Base-by-base conservation (phyloP, 2,888 invertebrate genomes). In the Rapana venosa region DNA sequence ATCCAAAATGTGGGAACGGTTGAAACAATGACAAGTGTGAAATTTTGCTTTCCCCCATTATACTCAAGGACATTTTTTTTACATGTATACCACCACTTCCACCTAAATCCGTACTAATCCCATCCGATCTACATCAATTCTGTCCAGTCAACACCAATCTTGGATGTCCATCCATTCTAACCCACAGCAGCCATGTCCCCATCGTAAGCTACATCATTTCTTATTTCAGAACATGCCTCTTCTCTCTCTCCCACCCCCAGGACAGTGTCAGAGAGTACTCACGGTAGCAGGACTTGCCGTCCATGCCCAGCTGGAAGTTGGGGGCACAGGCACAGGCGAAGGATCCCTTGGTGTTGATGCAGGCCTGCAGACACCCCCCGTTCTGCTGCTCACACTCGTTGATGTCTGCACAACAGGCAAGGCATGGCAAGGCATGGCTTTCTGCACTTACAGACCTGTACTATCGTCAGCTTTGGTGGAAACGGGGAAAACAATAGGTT, bases 211-310 rank as follows among this genome's bases (percentile, higher is more conserved):
- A 79, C 47, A 84, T 36, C n/a, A 13, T 35, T 30, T n/a, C 22
- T 36, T 26, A 84, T 74, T 74, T 74, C 26, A 26, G 11, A 61
- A 15, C 11, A 61, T 61, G 20, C 20, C n/a, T 26, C n/a, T 26
- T n/a, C n/a, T 74, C n/a, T n/a, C 22, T 74, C n/a, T 74, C 74
- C n/a, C 74, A 70, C 22, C 22, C 1, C 70, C 11, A 70, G 1
- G 15, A 61, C 61, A 61, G 6, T 20, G 36, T 22, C 1, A 13
- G 81, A 8, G 11, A 26, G 56, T 88, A 93, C 95, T 94, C 92
- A 95, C 96, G 96, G 93, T 96, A 96, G 91, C 96, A 96, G 32
- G 96, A 95, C 70, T 93, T 94, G 8, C 95, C 95, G 92, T 96
- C 96, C 32, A 94, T 94, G 26, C 96, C 96, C 15, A 96, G 95